These are phyloP conservation scores for Paramormyrops hopkinsi DNA, from an alignment of 2,797 vertebrate species.

Conservation along the genomic window DNA sequence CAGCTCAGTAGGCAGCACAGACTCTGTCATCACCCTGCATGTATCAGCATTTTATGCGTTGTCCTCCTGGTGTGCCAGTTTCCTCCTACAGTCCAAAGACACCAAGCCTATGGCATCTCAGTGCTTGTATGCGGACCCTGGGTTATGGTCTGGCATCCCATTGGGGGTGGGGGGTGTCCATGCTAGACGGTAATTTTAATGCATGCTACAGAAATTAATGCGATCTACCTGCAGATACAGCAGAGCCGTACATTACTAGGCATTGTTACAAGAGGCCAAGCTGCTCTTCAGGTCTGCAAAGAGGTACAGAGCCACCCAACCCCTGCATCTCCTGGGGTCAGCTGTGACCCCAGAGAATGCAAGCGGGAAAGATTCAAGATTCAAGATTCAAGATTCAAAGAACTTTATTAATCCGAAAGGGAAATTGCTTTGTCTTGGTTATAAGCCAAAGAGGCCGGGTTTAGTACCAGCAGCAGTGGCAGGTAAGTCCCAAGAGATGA, in stretches of 20 bases:
- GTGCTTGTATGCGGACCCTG: neutral
- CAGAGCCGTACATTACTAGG: neutral
- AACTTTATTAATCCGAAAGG: no score
- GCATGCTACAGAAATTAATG: neutral
- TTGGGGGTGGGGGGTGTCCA: neutral
- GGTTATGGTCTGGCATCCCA: neutral
- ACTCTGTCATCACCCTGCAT: neutral
- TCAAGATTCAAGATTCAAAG: no score
- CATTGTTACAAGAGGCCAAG: neutral
- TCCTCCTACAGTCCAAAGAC: neutral
- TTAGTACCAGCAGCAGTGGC: neutral
- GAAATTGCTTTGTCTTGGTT: no score
- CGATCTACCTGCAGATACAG: neutral
- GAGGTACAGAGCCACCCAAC: neutral
- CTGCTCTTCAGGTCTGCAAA: neutral
- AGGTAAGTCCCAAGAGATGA: neutral
- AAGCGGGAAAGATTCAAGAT: no score
- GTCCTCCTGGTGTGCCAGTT: neutral
- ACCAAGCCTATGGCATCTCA: neutral
- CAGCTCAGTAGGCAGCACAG: neutral
- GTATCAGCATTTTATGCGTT: neutral
- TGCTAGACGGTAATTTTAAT: neutral
- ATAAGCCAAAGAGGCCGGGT: neutral
- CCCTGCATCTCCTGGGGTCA: neutral
- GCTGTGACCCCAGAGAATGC: neutral